Conservation (phyloP, 2,797 vertebrate genomes). For the Microhierax caerulescens region DNA sequence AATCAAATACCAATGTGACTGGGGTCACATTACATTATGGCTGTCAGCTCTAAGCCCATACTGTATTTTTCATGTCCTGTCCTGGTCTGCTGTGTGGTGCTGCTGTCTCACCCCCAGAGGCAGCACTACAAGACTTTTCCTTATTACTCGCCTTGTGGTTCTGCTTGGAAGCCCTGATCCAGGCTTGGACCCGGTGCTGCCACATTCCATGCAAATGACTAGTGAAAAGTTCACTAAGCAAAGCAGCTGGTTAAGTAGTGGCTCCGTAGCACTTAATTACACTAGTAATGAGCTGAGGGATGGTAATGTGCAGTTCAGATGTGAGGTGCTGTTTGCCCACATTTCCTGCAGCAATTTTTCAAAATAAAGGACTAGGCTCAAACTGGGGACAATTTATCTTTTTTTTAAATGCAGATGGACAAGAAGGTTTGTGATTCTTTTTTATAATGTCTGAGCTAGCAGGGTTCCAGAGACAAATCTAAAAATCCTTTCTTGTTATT, state of each 20-base stretch:
- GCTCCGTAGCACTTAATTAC: background rate
- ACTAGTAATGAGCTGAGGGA: background rate
- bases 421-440: background rate
- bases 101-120: constrained; percentile 4
- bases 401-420: background rate
- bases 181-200: background rate
- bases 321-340: constrained; percentile 11
- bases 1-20: constrained; percentile 54
- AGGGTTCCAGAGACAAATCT: constrained; percentile 33
- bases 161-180: background rate
- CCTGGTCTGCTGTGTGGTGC: background rate
- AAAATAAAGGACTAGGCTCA: background rate
- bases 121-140: background rate
- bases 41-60: constrained; percentile 18
- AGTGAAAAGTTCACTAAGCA: background rate
- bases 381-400: background rate
- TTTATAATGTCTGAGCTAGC: constrained; percentile 15
- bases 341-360: background rate
- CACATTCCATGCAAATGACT: background rate
- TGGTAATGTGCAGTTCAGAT: background rate
- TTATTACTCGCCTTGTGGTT: background rate
- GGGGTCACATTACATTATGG: constrained; percentile 46
- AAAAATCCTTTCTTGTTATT: constrained; percentile 42
- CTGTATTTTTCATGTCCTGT: constrained; percentile 43
- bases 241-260: background rate